Percentiles rank a stretch among this genome's conserved stretches.
phyloP scores from a whole-genome alignment of 2,113 vertebrate species.

The Bubo blakistoni region DNA sequence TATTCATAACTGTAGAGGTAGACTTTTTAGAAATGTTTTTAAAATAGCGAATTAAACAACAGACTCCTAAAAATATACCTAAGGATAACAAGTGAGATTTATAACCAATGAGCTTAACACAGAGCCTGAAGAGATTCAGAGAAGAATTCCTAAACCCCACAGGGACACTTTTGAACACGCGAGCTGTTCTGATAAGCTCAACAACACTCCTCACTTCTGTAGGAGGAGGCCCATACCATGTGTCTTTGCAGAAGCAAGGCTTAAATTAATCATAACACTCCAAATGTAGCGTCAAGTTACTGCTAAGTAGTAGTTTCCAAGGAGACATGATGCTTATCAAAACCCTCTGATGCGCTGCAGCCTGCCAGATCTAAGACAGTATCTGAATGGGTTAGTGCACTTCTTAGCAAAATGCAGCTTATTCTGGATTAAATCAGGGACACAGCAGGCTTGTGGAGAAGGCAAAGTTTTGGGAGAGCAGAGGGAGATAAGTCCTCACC shows the following conservation, averaged over 20 bases:
- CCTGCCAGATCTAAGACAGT: constrained; percentile 13
- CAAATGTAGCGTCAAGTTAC: constrained; percentile 37
- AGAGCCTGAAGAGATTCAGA: background rate
- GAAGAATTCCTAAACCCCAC: background rate
- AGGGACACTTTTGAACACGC: background rate
- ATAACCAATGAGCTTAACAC: background rate
- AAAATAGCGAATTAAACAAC: constrained; percentile 36
- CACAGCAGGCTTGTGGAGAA: background rate
- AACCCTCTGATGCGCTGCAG: constrained; percentile 16
- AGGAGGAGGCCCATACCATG: constrained; percentile 25
- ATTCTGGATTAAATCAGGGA: background rate
- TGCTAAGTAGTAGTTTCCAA: constrained; percentile 65
- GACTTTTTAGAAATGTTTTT: constrained; percentile 48
- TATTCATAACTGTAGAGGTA: constrained; percentile 43
- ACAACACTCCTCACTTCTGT: constrained; percentile 32
- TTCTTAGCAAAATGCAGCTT: constrained; percentile 1
- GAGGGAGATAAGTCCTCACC: background rate
- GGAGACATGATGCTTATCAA: constrained; percentile 59
- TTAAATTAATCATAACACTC: constrained; percentile 63
- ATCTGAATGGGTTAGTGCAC: constrained; percentile 31
- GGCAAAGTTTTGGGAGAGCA: background rate
- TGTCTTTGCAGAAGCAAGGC: constrained; percentile 47
- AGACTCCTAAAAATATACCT: constrained; percentile 21
- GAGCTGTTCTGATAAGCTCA: constrained; percentile 47
- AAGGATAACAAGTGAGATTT: constrained; percentile 23